Percentiles rank a stretch among this genome's conserved stretches.
phyloP scores from a whole-genome alignment of 2,113 vertebrate genomes.

The Myrmophylax atrothorax region DNA sequence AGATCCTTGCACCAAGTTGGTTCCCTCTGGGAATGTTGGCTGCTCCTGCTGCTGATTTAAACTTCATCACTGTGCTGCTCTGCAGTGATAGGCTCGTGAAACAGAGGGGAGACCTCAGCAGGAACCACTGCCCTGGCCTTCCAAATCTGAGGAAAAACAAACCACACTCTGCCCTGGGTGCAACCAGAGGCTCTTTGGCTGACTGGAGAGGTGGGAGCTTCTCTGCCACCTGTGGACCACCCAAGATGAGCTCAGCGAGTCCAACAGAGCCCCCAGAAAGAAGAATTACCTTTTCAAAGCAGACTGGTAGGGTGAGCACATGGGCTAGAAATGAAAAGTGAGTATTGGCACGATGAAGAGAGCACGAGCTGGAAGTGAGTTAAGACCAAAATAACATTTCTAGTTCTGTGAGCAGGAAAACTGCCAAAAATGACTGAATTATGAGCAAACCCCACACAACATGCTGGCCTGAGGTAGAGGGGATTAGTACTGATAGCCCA shows the following conservation, averaged over 20 bases:
- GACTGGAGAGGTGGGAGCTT: neutral
- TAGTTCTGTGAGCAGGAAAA: neutral
- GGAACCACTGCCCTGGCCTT: neutral
- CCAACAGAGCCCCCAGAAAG: neutral
- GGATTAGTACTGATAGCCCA: neutral
- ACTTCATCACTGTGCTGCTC: neutral
- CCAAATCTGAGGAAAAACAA: neutral
- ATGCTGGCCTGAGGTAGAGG: neutral
- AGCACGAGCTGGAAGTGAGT: neutral
- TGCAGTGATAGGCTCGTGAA: accelerated
- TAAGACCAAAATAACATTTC: neutral
- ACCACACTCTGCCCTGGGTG: neutral
- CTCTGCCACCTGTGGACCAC: neutral
- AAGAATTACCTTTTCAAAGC: neutral
- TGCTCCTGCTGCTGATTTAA: neutral
- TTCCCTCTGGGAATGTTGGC: neutral
- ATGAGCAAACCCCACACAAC: neutral
- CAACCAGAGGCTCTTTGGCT: neutral
- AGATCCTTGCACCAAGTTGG: neutral
- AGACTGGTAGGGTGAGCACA: neutral
- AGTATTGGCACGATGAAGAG: neutral
- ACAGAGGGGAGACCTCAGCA: neutral
- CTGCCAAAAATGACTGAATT: neutral
- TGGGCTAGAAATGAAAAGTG: neutral
- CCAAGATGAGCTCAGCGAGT: neutral